A percentile compares a stretch with the other conserved stretches of the same genome.
These are phyloP conservation scores for Gymnocypris eckloni DNA, from an alignment of 2,797 vertebrate species.

Conservation along the genomic window DNA sequence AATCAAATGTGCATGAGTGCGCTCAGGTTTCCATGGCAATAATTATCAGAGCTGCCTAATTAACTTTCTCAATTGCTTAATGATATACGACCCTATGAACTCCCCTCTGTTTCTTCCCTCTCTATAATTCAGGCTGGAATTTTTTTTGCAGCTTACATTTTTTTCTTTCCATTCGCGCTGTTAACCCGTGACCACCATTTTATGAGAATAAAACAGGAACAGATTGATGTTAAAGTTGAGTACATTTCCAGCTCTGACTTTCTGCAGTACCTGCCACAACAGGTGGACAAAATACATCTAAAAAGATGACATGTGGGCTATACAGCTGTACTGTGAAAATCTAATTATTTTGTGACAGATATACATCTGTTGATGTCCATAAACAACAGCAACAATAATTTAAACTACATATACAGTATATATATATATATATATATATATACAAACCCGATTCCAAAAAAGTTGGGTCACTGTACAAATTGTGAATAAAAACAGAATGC, in stretches of 20 bases:
- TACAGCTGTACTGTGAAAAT: neutral
- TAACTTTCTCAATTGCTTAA: slow-evolving; percentile 86
- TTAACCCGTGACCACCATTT: slow-evolving; percentile 72
- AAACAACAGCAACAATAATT: neutral
- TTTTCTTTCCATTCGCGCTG: slow-evolving; percentile 64
- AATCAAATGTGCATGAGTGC: slow-evolving; percentile 84
- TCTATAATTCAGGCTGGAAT: slow-evolving; percentile 75
- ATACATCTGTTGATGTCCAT: neutral
- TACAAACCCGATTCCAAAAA: too few species aligned
- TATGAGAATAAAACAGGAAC: slow-evolving; percentile 73
- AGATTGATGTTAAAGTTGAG: slow-evolving; percentile 63
- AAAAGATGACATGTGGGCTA: neutral
- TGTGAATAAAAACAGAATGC: too few species aligned
- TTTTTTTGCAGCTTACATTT: slow-evolving; percentile 54
- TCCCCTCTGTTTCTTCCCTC: slow-evolving; percentile 68
- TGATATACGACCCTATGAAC: slow-evolving; percentile 85
- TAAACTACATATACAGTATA: neutral
- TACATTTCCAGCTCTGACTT: slow-evolving; percentile 29
- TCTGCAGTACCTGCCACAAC: neutral
- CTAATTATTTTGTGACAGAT: neutral
- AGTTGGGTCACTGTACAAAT: too few species aligned
- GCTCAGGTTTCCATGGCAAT: slow-evolving; percentile 85
- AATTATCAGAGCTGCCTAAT: slow-evolving; percentile 85
- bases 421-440: too few species aligned
- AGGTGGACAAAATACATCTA: slow-evolving; percentile 11